Base-by-base conservation (phyloP, 1,140 invertebrate species). In the Lineus longissimus region DNA sequence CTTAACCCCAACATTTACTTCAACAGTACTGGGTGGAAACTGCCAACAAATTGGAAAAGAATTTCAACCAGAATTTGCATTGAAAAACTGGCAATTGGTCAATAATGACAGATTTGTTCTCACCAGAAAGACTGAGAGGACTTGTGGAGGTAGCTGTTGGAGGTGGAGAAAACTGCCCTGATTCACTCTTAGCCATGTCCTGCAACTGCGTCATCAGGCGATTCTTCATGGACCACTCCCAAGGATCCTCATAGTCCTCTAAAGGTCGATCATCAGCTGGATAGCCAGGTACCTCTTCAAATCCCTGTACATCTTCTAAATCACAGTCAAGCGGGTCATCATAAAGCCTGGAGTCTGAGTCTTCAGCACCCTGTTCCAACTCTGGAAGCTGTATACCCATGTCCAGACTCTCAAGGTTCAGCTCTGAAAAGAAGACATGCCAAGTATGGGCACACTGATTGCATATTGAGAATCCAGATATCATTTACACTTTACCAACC, bases 161-260 rank as follows among this genome's bases (percentile, higher is more conserved):
- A 36, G 4, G 6, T 31, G 4, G 23, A 19, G n/a, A 7, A 33
- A 57, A 57, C 13, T 25, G 55, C 55, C 4, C 9, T 33, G 23
- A 25, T 57, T 57, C 30, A 25, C 55, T 57, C 30, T 31, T 2
- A 17, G 55, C 23, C 55, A 57, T 31, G 11, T 31, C 23, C n/a
- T 31, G 17, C n/a, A 31, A 29, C 27, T 29, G 30, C 7, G 30
- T 31, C 23, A 31, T 9, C 15, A 29, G 55, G 23, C 23, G 55
- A 57, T 57, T 57, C n/a, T 25, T 57, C 23, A 29, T 29, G 2
- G 55, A 57, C 23, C 23, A 57, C 55, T 57, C 55, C 55, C 55
- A 57, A n/a, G 55, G 55, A 27, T 57, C 55, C n/a, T 57, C 55
- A 33, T 57, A 57, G 23, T 57, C 55, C 11, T 57, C 30, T 11